Conservation (phyloP, 2,888 invertebrate species). For the Tachina lurida region DNA sequence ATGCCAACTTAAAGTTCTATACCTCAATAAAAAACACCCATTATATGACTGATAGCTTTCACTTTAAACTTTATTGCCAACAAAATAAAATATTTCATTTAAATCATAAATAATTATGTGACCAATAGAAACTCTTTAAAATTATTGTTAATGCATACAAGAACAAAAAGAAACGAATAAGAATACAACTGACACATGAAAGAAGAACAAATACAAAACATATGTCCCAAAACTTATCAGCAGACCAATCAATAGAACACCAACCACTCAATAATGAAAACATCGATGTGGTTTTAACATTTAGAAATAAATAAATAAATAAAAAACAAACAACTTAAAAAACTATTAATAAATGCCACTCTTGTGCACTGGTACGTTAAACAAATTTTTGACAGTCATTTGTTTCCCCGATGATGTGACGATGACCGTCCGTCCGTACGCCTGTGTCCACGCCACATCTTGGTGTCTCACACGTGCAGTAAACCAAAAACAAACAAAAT, state of each 20-base stretch:
- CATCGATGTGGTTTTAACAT: constrained; percentile 17
- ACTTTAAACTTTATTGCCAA: not conserved
- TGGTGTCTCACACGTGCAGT: not conserved
- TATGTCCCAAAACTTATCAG: constrained; percentile 43
- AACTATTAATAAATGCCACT: constrained; percentile 32
- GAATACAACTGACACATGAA: not conserved
- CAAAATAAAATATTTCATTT: constrained; percentile 12
- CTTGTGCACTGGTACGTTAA: constrained; percentile 6
- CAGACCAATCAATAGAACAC: constrained; percentile 12
- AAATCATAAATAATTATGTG: not conserved
- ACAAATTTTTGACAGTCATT: constrained; percentile 33
- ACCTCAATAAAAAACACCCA: no score
- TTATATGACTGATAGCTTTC: not conserved
- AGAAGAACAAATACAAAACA: constrained; percentile 11
- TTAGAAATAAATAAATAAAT: constrained; percentile 31
- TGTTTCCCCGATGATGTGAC: not conserved
- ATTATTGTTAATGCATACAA: not conserved
- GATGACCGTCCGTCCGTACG: no score
- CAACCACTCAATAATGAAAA: constrained; percentile 13
- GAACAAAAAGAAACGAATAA: not conserved
- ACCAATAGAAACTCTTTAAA: not conserved
- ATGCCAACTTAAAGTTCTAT: no score
- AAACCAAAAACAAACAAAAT: constrained; percentile 23
- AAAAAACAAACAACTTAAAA: constrained; percentile 7
- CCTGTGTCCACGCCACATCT: not conserved